Conservation (phyloP, 2,113 vertebrate genomes). For the Tragelaphus scriptus region DNA sequence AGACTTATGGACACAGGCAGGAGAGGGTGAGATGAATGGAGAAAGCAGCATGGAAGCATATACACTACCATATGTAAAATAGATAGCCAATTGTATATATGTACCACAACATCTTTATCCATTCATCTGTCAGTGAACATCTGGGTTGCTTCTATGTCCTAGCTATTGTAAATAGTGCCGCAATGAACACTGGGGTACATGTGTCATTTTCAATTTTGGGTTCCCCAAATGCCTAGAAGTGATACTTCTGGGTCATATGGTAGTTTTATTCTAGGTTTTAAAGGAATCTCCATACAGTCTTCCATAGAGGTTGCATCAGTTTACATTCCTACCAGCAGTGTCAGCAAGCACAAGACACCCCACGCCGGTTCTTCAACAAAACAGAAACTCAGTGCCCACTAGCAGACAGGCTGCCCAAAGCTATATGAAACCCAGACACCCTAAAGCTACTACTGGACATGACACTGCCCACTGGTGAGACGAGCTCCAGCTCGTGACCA, state of each 20-base stretch:
- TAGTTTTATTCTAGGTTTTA: neutral
- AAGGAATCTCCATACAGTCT: neutral
- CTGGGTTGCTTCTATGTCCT: neutral
- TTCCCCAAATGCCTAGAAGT: neutral
- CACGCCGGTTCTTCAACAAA: neutral
- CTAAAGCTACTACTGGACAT: neutral
- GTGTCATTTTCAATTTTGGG: neutral
- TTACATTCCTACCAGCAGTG: neutral
- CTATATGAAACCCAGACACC: neutral
- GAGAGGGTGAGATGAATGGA: neutral
- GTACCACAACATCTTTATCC: neutral
- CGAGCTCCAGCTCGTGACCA: neutral
- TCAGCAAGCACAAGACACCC: neutral
- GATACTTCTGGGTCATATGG: neutral
- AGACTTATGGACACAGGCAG: neutral
- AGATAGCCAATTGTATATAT: neutral
- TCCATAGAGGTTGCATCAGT: neutral
- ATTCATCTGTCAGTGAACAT: neutral
- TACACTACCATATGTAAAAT: neutral
- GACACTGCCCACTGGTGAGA: neutral
- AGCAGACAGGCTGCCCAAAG: neutral
- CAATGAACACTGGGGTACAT: neutral
- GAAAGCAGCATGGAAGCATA: neutral
- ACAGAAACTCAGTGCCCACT: neutral
- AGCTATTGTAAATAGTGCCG: fast-evolving